These are phyloP conservation scores for Agapetus fuscipes DNA, from an alignment of 2,888 invertebrate species.

Conservation along the genomic window DNA sequence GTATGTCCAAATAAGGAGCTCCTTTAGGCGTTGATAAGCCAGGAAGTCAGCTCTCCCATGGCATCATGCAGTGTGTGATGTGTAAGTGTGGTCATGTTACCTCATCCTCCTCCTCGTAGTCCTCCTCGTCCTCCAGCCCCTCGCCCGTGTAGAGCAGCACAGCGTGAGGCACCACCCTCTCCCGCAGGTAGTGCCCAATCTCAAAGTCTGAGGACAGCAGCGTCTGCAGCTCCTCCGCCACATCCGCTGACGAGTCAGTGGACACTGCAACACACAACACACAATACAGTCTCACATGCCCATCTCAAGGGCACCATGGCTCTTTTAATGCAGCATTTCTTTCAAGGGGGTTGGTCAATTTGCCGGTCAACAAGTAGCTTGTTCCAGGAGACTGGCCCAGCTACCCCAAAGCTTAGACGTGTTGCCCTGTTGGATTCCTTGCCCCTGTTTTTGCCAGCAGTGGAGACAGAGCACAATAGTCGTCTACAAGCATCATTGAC, in stretches of 20 bases:
- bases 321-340: background rate
- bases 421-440: no score
- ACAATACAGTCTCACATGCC: background rate
- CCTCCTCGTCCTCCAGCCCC: slow-evolving; percentile 69
- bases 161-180: slow-evolving; percentile 94
- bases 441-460: no score
- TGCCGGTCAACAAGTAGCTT: no score
- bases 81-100: slow-evolving; percentile 26
- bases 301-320: no score
- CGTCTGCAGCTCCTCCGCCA: slow-evolving; percentile 80
- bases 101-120: slow-evolving; percentile 60
- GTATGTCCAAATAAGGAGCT: no score
- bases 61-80: background rate
- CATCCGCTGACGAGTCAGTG: slow-evolving; percentile 68
- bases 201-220: slow-evolving; percentile 92
- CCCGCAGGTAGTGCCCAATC: slow-evolving; percentile 96
- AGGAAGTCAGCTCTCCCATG: no score
- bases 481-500: no score
- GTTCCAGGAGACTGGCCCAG: no score
- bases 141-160: slow-evolving; percentile 95
- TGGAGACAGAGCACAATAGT: no score
- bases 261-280: slow-evolving; percentile 51
- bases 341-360: no score
- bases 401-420: no score
- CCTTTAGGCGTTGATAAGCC: no score